These are phyloP conservation scores for Forbesichthys agassizii DNA, from an alignment of 2,113 vertebrate species.

Conservation along the genomic window DNA sequence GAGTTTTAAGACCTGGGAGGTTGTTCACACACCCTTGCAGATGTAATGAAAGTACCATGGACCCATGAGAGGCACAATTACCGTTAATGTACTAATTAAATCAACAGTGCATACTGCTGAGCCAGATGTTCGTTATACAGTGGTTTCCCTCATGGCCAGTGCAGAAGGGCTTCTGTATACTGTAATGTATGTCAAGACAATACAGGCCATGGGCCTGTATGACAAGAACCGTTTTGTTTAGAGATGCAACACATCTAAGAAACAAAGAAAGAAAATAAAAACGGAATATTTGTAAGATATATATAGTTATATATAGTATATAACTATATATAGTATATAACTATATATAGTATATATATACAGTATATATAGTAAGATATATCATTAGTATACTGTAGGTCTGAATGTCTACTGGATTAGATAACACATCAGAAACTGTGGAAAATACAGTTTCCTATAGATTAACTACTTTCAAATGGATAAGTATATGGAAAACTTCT, in stretches of 20 bases:
- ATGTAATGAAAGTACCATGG: slow-evolving; percentile 55
- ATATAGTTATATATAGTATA: too few species aligned
- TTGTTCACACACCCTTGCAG: slow-evolving; percentile 34
- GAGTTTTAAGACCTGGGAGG: slow-evolving; percentile 41
- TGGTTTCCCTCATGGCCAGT: slow-evolving; percentile 40
- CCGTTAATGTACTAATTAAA: slow-evolving; percentile 64
- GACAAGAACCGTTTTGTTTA: not conserved
- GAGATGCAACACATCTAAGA: not conserved
- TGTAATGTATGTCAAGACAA: slow-evolving; percentile 35
- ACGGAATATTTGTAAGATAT: not conserved
- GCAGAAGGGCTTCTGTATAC: slow-evolving; percentile 30
- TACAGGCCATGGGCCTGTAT: slow-evolving; percentile 30
- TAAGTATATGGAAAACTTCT: not conserved
- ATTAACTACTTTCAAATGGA: not conserved
- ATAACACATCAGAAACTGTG: not conserved
- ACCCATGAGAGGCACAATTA: slow-evolving; percentile 53
- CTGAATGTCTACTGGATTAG: slow-evolving; percentile 6
- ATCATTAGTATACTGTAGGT: not conserved
- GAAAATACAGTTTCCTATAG: not conserved
- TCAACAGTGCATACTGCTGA: slow-evolving; percentile 53
- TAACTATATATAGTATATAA: too few species aligned
- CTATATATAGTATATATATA: too few species aligned
- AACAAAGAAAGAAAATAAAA: not conserved
- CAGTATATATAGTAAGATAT: too few species aligned
- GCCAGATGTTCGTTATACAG: slow-evolving; percentile 41